Evolutionary conservation across 2,797 vertebrate species (phyloP).

Genomic region (Pangasius mekongensis): DNA sequence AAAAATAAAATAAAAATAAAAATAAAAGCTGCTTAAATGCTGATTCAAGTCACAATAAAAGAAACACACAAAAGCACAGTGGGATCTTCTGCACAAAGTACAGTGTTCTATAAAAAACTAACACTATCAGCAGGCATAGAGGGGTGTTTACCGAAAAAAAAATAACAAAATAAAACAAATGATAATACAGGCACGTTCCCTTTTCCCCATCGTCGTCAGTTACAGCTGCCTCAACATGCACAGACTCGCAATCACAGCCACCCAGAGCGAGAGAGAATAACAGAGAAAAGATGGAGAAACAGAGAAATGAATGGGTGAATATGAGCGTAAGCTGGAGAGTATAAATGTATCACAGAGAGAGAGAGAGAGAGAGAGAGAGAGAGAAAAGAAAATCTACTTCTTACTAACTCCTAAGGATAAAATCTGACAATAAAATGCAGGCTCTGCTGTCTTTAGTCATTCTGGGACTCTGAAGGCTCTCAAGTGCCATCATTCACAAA

Average conservation of each 20-base stretch:
- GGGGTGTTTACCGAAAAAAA: not conserved
- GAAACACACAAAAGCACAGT: not conserved
- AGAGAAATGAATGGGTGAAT: not conserved
- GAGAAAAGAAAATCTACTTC: not conserved
- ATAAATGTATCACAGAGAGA: not conserved
- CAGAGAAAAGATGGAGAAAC: not conserved
- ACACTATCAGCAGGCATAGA: not conserved
- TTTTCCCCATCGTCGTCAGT: not conserved
- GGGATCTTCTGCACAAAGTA: not conserved
- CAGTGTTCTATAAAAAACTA: not conserved
- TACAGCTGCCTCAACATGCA: not conserved
- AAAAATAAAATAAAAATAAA: not conserved
- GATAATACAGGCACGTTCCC: not conserved
- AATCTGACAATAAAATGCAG: constrained; percentile 11
- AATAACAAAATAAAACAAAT: not conserved
- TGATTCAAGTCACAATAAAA: not conserved
- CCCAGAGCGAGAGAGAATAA: not conserved
- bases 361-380: not conserved
- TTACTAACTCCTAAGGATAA: constrained; percentile 10
- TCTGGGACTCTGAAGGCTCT: not conserved
- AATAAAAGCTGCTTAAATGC: not conserved
- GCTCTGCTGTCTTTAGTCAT: constrained; percentile 13
- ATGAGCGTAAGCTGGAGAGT: not conserved
- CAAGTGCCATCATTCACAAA: constrained; percentile 37
- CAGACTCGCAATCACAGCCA: not conserved